A percentile compares a stretch with the other conserved stretches of the same genome.
Conservation (phyloP, 1,140 invertebrate genomes). For the Nixonia krombeini region DNA sequence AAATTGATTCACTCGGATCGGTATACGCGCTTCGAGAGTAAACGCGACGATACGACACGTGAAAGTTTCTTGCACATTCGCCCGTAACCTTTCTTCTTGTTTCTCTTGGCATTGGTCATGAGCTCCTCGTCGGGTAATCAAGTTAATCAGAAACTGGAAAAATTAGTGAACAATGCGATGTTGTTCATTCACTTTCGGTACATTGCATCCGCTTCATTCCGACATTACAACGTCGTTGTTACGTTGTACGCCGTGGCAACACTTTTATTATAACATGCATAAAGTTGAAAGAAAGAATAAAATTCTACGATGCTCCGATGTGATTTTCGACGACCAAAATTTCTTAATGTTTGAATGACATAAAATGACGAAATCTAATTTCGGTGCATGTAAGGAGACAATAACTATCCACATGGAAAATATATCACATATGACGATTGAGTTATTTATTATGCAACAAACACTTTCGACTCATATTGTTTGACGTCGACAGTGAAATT, state of each 20-base stretch:
- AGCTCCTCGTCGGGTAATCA: slow-evolving; percentile 49
- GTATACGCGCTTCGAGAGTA: slow-evolving; percentile 29
- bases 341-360: too few relatives aligned
- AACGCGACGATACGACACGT: slow-evolving; percentile 43
- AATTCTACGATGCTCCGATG: too few relatives aligned
- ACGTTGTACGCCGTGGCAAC: too few relatives aligned
- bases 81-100: slow-evolving; percentile 54
- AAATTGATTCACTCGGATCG: slow-evolving; percentile 32
- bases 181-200: slow-evolving; percentile 18
- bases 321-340: too few relatives aligned
- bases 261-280: too few relatives aligned
- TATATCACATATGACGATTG: too few relatives aligned
- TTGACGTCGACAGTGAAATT: not conserved
- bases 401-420: too few relatives aligned
- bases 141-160: slow-evolving; percentile 42
- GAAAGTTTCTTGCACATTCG: slow-evolving; percentile 52
- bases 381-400: too few relatives aligned
- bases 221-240: too few relatives aligned
- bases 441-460: not conserved
- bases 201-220: slow-evolving; percentile 18
- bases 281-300: too few relatives aligned
- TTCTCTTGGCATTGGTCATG: slow-evolving; percentile 45
- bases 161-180: slow-evolving; percentile 31
- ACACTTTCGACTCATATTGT: not conserved
- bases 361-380: too few relatives aligned